Evolutionary conservation across 2,113 vertebrate species (phyloP), one percentile per base, ranked within the genome.

Genomic region (Nothoprocta perdicaria): DNA sequence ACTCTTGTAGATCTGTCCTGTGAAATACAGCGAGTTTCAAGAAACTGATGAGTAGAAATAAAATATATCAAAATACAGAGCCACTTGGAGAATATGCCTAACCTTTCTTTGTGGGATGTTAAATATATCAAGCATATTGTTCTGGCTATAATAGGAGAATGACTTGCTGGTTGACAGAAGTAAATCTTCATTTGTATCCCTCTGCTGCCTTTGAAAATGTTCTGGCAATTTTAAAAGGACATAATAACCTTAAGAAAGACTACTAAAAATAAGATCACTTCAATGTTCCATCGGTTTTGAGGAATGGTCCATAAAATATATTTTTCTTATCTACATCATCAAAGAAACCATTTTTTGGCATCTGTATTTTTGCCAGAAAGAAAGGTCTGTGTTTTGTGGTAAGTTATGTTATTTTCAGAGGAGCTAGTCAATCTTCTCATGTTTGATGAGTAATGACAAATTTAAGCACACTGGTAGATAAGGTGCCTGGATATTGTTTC

Each of bases 101-200:
- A 40, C 22, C 22, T 22, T 91, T 66, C 74, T 82, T 75, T 46
- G 33, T 18, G 29, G 23, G 11, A 57, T 78, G 65, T 78, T 91
- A 89, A 85, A 90, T 85, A 77, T 74, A 85, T 80, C 46, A 86
- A 61, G 46, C 22, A 40, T 40, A 40, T 18, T 71, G 23, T 73
- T 89, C 72, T 87, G 46, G 33, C 60, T 81, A n/a, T 41, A 43
- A 53, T n/a, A 80, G 41, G 38, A 87, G 93, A 90, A 85, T 60
- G 1, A 69, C 57, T 55, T 71, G 27, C 48, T 89, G 82, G 16
- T 31, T 80, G 50, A 60, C 17, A 87, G 75, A 87, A 72, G 43
- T 53, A 78, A 58, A 87, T 52, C 16, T 38, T 77, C 46, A 85
- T 67, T 45, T 8, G 57, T 86, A 41, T 91, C 18, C 16, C 24